phyloP scores from a whole-genome alignment of 2,888 invertebrate genomes.

The Pyrrhia umbra region DNA sequence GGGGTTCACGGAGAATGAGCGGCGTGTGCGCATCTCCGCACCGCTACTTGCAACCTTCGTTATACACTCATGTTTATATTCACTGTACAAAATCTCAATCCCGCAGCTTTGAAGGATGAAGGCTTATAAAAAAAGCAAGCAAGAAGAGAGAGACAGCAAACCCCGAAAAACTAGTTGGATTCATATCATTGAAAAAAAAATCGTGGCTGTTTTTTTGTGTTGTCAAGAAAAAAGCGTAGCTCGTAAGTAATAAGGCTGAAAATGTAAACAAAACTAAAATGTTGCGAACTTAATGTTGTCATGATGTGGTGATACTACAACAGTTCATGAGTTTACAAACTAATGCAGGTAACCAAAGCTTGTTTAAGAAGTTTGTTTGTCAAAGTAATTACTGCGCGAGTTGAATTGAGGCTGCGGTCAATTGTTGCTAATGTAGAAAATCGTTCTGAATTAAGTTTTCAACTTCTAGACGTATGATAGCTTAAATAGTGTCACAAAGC shows the following conservation, averaged over 20 bases:
- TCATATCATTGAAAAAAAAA: not conserved
- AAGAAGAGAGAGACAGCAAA: not conserved
- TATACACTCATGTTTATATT: constrained; percentile 61
- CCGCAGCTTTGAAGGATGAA: constrained; percentile 14
- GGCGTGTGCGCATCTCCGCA: constrained; percentile 71
- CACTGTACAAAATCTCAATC: constrained; percentile 30
- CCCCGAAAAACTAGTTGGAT: not conserved
- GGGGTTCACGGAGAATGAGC: constrained; percentile 81
- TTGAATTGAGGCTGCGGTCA: constrained; percentile 17
- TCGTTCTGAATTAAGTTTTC: constrained; percentile 3
- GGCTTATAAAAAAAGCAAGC: constrained; percentile 32
- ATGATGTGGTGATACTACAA: not conserved
- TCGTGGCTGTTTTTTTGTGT: not conserved
- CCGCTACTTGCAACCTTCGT: constrained; percentile 75
- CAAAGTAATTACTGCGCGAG: constrained; percentile 7
- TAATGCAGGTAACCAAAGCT: not conserved
- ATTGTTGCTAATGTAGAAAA: constrained; percentile 1
- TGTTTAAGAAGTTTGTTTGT: constrained; percentile 2
- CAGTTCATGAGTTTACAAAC: not conserved
- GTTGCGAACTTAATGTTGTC: too few relatives aligned
- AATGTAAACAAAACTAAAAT: too few relatives aligned
- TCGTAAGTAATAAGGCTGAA: too few relatives aligned
- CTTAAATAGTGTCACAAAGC: constrained; percentile 7
- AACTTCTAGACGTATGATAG: not conserved
- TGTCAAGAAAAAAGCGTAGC: too few relatives aligned